Evolutionary conservation across 2,113 vertebrate species (phyloP).

Genomic region (Pholis gunnellus): DNA sequence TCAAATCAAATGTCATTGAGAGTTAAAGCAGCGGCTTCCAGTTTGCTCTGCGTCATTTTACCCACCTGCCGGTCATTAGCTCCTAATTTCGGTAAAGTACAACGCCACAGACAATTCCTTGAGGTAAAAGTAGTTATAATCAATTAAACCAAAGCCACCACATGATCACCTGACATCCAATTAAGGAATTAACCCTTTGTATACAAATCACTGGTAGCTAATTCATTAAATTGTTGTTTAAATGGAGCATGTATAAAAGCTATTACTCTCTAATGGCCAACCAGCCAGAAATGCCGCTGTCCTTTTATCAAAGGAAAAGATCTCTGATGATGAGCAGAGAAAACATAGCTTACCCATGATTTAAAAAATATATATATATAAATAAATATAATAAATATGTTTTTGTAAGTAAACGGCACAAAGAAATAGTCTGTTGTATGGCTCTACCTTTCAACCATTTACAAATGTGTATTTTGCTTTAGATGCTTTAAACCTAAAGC

Average conservation of each 20-base stretch:
- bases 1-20: background rate
- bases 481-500: constrained; percentile 23
- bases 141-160: constrained; percentile 65
- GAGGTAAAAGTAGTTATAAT: constrained; percentile 57
- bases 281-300: constrained; percentile 39
- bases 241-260: constrained; percentile 57
- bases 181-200: constrained; percentile 75
- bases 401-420: constrained; percentile 18
- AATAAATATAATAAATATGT: background rate
- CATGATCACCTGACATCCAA: constrained; percentile 70
- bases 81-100: constrained; percentile 20
- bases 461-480: constrained; percentile 6
- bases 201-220: constrained; percentile 75
- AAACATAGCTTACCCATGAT: constrained; percentile 14
- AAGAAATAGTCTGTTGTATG: constrained; percentile 9
- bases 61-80: constrained; percentile 24
- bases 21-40: background rate
- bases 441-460: constrained; percentile 12
- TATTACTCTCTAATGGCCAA: constrained; percentile 57
- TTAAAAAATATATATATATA: background rate
- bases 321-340: background rate
- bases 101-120: constrained; percentile 4
- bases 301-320: constrained; percentile 50
- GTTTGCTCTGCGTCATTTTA: constrained; percentile 8
- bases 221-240: constrained; percentile 81